Base-by-base conservation (phyloP, 2,888 invertebrate genomes). In the Podotricha telesiphe region DNA sequence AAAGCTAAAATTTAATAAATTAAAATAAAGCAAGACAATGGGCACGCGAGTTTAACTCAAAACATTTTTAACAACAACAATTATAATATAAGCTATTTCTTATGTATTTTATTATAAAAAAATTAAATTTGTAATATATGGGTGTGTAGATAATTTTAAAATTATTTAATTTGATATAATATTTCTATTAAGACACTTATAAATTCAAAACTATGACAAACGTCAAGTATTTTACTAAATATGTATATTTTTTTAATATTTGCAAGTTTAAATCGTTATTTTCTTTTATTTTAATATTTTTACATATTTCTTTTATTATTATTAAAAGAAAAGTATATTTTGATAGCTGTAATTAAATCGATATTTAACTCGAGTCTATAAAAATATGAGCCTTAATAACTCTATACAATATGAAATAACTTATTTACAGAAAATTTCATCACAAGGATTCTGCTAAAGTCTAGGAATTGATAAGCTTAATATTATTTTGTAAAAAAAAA, bases 1-100 rank as follows among this genome's bases (percentile, higher is more conserved):
- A 28, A 50, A 37, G 13, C 48, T 62, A 48, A 20, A 50, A 62
- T 62, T 50, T 71, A 75, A 75, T 74, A 74, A 75, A 72, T 75
- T 67, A 74, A 72, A 71, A 70, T 72, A 71, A 67, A 74, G 72
- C 73, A 74, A 74, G 72, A 67, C 50, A 72, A 72, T 58, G 72
- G 89, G 88, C 87, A 78, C 67, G 72, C 84, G 91, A 91, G 91
- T 91, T 89, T 86, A 79, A 91, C 91, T 91, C 91, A 86, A 84
- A 81, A 55, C 13, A 74, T 73, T 74, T 74, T 67, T 69, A 78
- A 79, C 78, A 78, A 79, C 75, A 79, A 78, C 67, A 61, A 67
- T n/a, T 19, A 50, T 72, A 69, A 75, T 73, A 67, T 75, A 55
- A 67, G 67, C 67, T 67, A 70, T 72, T 72, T 58, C 34, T 37